These are phyloP conservation scores for Coptodon rendalli DNA, from an alignment of 2,113 vertebrate species.

Conservation along the genomic window DNA sequence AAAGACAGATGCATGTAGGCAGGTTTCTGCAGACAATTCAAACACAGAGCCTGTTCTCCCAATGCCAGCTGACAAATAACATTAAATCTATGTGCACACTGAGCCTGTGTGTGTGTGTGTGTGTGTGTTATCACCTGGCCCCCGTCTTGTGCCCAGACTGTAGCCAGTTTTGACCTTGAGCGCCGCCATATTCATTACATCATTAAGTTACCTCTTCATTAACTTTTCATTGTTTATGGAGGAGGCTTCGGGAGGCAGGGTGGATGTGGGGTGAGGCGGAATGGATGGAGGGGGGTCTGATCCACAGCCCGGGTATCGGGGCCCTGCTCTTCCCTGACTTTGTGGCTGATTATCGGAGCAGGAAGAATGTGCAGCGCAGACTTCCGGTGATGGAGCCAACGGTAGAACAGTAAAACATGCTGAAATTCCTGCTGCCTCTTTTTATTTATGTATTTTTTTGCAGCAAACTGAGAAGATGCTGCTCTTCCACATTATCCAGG, in stretches of 20 bases:
- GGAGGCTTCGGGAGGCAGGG: conserved; percentile 43
- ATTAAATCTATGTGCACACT: background rate
- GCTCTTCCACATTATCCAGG: background rate
- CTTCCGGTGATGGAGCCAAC: background rate
- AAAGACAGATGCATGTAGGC: background rate
- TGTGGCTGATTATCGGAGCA: background rate
- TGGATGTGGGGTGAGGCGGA: conserved; percentile 8
- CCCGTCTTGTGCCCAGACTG: conserved; percentile 44
- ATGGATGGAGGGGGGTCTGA: conserved; percentile 27
- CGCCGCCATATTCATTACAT: conserved; percentile 79
- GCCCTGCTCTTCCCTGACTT: background rate
- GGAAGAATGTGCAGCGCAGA: background rate
- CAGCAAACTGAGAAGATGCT: background rate
- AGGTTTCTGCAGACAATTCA: background rate
- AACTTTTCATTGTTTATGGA: conserved; percentile 83
- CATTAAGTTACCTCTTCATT: conserved; percentile 84
- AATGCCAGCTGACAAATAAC: conserved; percentile 17
- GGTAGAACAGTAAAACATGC: background rate
- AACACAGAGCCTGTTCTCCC: background rate
- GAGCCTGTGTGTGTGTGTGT: background rate
- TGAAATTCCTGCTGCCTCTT: background rate
- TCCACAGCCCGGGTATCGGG: conserved; percentile 44
- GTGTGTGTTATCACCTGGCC: conserved; percentile 44
- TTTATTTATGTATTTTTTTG: background rate
- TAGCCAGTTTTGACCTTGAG: conserved; percentile 74